Evolutionary conservation across 2,797 vertebrate species (phyloP).

Genomic region (Sebastes reedi): DNA sequence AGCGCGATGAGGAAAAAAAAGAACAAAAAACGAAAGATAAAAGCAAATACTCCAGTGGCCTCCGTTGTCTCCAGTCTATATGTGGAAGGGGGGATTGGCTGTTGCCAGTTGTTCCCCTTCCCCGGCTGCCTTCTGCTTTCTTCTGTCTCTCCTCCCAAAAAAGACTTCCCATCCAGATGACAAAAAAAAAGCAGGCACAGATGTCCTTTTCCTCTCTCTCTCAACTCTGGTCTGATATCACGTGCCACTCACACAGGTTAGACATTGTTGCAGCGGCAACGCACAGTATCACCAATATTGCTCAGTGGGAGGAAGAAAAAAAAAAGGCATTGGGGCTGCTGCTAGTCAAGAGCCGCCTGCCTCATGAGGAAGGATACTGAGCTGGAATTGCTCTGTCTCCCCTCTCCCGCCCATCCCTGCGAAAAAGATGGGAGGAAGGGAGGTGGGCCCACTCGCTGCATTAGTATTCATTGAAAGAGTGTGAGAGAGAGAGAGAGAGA

Average conservation of each 20-base stretch:
- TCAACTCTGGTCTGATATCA: slow-evolving; percentile 67
- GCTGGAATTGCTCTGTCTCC: slow-evolving; percentile 75
- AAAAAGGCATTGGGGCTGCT: slow-evolving; percentile 74
- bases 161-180: slow-evolving; percentile 83
- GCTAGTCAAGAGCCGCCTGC: slow-evolving; percentile 77
- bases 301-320: slow-evolving; percentile 56
- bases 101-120: slow-evolving; percentile 79
- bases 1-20: slow-evolving; percentile 85
- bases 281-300: slow-evolving; percentile 58
- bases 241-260: slow-evolving; percentile 78
- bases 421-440: slow-evolving; percentile 75
- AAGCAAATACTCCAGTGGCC: slow-evolving; percentile 83
- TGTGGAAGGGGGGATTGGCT: slow-evolving; percentile 78
- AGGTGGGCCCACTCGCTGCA: slow-evolving; percentile 78
- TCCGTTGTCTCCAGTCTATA: slow-evolving; percentile 81
- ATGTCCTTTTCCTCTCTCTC: slow-evolving; percentile 55
- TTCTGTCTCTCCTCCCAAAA: slow-evolving; percentile 78
- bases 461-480: slow-evolving; percentile 85
- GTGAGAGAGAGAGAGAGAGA: slow-evolving; percentile 36
- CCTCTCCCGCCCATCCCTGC: slow-evolving; percentile 78
- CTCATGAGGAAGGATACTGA: slow-evolving; percentile 79
- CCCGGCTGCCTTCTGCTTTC: slow-evolving; percentile 76
- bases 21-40: slow-evolving; percentile 85
- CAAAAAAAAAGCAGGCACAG: slow-evolving; percentile 61
- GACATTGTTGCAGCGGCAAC: slow-evolving; percentile 77